Conservation (phyloP, 2,113 vertebrate species). For the Platichthys stellatus region DNA sequence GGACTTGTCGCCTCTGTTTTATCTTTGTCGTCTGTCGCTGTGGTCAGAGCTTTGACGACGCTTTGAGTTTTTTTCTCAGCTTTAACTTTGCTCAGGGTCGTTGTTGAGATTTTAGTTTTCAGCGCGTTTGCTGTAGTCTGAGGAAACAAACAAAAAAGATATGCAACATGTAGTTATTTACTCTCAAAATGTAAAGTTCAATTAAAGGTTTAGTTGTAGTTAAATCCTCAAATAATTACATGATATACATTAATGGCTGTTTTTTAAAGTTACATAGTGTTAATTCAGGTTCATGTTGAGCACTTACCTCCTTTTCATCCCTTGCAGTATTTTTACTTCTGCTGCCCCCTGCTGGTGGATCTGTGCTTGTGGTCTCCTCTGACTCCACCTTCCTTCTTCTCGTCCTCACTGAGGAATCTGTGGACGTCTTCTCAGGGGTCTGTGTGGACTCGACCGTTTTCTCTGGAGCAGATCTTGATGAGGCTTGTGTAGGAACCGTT, state of each 20-base stretch:
- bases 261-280: not conserved
- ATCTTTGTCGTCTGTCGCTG: not conserved
- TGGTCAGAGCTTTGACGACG: not conserved
- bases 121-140: not conserved
- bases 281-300: not conserved
- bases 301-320: not conserved
- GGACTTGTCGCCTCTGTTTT: not conserved
- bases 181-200: not conserved
- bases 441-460: not conserved
- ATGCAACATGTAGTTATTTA: not conserved
- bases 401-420: not conserved
- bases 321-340: not conserved
- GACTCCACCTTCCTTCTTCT: not conserved
- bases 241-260: no score
- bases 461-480: slow-evolving; percentile 7
- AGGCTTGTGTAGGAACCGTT: not conserved
- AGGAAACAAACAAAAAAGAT: not conserved
- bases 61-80: not conserved
- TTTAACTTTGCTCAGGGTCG: not conserved
- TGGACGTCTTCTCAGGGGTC: not conserved
- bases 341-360: not conserved
- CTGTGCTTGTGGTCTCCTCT: accelerated
- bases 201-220: not conserved
- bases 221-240: not conserved
- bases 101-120: not conserved